Evolutionary conservation across 2,888 invertebrate genomes (phyloP).

Genomic region (Synanthedon formicaeformis): DNA sequence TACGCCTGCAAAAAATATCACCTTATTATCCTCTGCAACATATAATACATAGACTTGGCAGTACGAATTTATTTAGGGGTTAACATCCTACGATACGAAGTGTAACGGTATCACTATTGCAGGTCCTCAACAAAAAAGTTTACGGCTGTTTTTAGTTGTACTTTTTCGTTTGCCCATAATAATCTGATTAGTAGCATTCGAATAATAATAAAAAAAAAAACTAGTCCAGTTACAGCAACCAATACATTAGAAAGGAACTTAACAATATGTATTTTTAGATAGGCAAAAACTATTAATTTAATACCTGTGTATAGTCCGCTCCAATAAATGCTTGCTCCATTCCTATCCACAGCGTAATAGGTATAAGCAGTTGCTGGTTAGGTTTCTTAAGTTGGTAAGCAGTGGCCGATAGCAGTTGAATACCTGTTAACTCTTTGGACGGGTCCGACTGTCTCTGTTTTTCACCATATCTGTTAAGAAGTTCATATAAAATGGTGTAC

Average conservation of each 20-base stretch:
- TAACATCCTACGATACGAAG: slow-evolving; percentile 10
- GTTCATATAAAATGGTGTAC: neutral
- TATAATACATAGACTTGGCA: slow-evolving; percentile 5
- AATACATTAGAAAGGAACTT: too few species aligned
- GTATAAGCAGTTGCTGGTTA: slow-evolving; percentile 92
- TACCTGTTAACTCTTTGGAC: slow-evolving; percentile 79
- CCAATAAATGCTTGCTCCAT: slow-evolving; percentile 98
- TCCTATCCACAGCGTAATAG: slow-evolving; percentile 96
- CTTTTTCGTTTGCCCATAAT: neutral
- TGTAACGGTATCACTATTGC: slow-evolving; percentile 12
- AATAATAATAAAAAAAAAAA: too few species aligned
- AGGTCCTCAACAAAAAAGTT: slow-evolving; percentile 9
- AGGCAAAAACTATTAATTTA: neutral
- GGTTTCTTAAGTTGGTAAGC: slow-evolving; percentile 91
- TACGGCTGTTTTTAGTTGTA: neutral
- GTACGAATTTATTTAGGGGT: slow-evolving; percentile 10
- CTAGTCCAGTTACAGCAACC: too few species aligned
- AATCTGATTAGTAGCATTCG: too few species aligned
- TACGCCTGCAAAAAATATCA: slow-evolving; percentile 74
- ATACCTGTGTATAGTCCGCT: slow-evolving; percentile 88
- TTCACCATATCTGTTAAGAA: slow-evolving; percentile 80
- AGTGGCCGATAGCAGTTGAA: slow-evolving; percentile 88
- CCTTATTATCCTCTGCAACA: neutral
- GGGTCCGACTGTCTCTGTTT: slow-evolving; percentile 82
- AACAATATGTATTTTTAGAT: too few species aligned